Evolutionary conservation across 1,140 invertebrate species (phyloP).

Genomic region (Sinonovacula constricta): DNA sequence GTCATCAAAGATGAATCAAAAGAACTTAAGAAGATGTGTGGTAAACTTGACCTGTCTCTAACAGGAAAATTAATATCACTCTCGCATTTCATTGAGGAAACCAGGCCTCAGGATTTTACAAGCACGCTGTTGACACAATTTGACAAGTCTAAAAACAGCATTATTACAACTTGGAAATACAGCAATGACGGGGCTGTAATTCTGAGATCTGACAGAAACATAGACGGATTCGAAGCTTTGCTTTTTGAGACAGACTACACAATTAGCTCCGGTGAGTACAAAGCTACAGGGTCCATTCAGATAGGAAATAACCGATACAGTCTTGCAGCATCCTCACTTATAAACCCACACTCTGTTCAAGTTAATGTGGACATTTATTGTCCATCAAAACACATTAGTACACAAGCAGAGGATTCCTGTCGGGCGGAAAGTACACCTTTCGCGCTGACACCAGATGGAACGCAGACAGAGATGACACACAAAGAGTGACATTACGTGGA

Average conservation of each 20-base stretch:
- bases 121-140: constrained; percentile 27
- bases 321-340: constrained; percentile 3
- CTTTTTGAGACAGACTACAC: constrained; percentile 39
- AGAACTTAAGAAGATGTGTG: constrained; percentile 30
- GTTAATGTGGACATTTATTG: constrained; percentile 32
- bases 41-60: constrained; percentile 10
- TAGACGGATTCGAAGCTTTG: constrained; percentile 14
- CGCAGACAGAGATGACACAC: constrained; percentile 51
- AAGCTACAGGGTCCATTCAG: background rate
- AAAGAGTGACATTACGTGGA: constrained; percentile 23
- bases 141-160: constrained; percentile 31
- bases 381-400: constrained; percentile 44
- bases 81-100: constrained; percentile 30
- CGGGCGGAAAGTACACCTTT: constrained; percentile 11
- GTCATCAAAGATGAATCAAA: constrained; percentile 33
- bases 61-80: constrained; percentile 26
- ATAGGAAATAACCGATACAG: constrained; percentile 9
- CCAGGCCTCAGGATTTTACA: background rate
- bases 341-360: background rate
- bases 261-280: constrained; percentile 6
- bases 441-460: constrained; percentile 52
- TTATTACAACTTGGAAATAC: background rate
- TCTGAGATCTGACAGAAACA: constrained; percentile 19
- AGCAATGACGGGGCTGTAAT: background rate
- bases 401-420: constrained; percentile 27